Evolutionary conservation across 2,113 vertebrate genomes (phyloP).

Genomic region (Myotis yumanensis): DNA sequence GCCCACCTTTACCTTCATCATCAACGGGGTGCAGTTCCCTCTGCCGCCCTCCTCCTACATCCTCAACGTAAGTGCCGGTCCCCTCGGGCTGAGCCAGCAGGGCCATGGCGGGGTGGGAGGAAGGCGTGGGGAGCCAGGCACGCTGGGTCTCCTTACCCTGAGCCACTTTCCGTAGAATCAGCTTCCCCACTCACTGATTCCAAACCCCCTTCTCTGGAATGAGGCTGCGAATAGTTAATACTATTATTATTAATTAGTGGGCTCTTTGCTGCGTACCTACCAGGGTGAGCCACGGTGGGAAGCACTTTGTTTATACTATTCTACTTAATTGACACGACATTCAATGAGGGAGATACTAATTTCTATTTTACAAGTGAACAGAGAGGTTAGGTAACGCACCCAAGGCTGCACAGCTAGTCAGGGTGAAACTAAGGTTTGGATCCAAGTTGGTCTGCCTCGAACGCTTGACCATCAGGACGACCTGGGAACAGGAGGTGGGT

Average conservation of each 20-base stretch:
- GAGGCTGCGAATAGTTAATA: not conserved
- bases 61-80: slow-evolving; percentile 59
- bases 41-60: slow-evolving; percentile 71
- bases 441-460: not conserved
- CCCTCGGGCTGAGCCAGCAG: not conserved
- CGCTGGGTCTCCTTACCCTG: not conserved
- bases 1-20: slow-evolving; percentile 82
- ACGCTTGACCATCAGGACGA: not conserved
- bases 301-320: not conserved
- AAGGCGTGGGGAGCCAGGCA: not conserved
- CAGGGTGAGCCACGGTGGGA: not conserved
- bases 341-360: not conserved
- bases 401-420: not conserved
- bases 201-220: not conserved
- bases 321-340: not conserved
- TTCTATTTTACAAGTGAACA: slow-evolving; percentile 21
- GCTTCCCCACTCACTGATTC: not conserved
- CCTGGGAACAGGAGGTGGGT: not conserved
- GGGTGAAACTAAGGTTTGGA: not conserved
- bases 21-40: slow-evolving; percentile 69
- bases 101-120: not conserved
- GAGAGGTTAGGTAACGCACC: not conserved
- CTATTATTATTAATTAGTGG: not conserved
- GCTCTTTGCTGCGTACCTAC: not conserved
- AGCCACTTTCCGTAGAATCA: not conserved